Conservation (phyloP, 2,797 vertebrate species). For the Masticophis lateralis region DNA sequence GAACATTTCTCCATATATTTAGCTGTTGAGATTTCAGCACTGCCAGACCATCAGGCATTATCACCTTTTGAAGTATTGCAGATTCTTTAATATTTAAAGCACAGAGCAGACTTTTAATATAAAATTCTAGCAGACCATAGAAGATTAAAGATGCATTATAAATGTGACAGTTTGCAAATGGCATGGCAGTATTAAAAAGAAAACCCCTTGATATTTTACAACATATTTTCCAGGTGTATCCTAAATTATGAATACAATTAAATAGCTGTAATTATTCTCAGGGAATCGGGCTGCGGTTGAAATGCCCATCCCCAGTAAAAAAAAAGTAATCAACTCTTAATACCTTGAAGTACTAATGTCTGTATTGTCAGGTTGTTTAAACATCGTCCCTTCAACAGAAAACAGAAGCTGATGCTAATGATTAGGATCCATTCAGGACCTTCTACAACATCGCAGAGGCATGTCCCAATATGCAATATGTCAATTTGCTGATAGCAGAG, state of each 20-base stretch:
- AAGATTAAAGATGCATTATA: constrained; percentile 82
- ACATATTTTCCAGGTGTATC: constrained; percentile 76
- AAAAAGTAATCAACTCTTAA: constrained; percentile 63
- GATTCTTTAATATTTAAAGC: constrained; percentile 95
- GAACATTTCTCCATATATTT: constrained; percentile 79
- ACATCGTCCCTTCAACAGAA: constrained; percentile 47
- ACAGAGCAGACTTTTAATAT: constrained; percentile 80
- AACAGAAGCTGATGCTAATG: constrained; percentile 49
- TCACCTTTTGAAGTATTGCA: constrained; percentile 90
- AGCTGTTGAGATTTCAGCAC: constrained; percentile 82
- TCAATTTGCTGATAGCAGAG: background rate
- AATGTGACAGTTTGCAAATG: constrained; percentile 83
- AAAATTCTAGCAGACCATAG: constrained; percentile 78
- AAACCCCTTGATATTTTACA: constrained; percentile 74
- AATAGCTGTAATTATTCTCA: constrained; percentile 79
- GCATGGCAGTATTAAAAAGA: constrained; percentile 76
- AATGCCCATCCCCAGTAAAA: constrained; percentile 59
- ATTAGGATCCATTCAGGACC: constrained; percentile 53
- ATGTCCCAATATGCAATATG: background rate
- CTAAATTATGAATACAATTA: constrained; percentile 83
- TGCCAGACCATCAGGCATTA: constrained; percentile 84
- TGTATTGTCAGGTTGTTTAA: constrained; percentile 51
- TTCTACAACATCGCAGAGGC: constrained; percentile 45
- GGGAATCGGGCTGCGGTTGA: constrained; percentile 71
- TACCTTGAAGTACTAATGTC: constrained; percentile 60